Base-by-base conservation (phyloP, 2,113 vertebrate genomes). In the Mastomys natalensis region DNA sequence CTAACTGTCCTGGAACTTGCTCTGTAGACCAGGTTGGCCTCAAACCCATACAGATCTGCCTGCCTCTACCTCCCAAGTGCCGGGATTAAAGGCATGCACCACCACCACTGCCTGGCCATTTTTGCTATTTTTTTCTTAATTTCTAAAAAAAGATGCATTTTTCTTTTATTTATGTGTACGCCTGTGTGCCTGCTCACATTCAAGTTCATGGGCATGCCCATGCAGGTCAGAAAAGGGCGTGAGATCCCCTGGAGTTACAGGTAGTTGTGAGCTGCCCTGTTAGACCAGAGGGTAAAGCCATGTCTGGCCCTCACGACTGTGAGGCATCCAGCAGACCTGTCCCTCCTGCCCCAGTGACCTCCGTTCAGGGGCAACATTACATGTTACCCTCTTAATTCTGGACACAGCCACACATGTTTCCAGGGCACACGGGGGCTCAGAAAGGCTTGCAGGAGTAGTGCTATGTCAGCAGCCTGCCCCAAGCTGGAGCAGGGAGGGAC, bases 361-460 rank as follows among this genome's bases (percentile, higher is more conserved):
- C 58, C 0, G 0, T 11, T 26, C 16, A 48, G 64, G 64, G 1
- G 16, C 0, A 40, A 12, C 10, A 2, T 7, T 17, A 11, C 48
- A 26, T 37, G 15, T 77, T 70, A 12, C 53, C 68, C 6, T 60
- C 37, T 73, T 40, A 43, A 80, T 55, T 48, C 58, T 2, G 73
- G 85, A 29, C 40, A 62, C 82, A 21, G 4, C 5, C 37, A 37
- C 9, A 1, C 0, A n/a, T 2, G n/a, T 84, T n/a, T 70, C 92
- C 11, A 7, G n/a, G 43, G 22, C 2, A 2, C 55, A 72, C 60
- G 1, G 16, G 24, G 19, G 9, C 60, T 66, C 76, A 60, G 60
- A 91, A 76, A 64, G 21, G 29, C 53, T 77, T 37, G 2, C 4
- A 29, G 90, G 62, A 60, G 37, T 64, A 85, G 0, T 0, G 53